These are phyloP conservation scores for Ricordea florida DNA, from an alignment of 92 coral and sea anemone genomes.

Conservation along the genomic window DNA sequence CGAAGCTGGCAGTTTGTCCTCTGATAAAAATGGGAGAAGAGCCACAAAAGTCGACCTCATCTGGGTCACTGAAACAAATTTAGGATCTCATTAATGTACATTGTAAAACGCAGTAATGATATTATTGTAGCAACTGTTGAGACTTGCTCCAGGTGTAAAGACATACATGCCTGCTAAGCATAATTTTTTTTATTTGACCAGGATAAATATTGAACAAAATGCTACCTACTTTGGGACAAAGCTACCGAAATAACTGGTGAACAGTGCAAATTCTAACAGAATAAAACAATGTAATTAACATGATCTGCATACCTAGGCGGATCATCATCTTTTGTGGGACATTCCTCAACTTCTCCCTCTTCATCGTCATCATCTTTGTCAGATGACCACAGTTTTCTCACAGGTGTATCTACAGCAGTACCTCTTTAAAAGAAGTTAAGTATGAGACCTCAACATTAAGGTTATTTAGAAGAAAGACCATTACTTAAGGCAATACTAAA, in stretches of 20 bases:
- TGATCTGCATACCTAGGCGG: not conserved
- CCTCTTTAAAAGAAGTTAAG: not conserved
- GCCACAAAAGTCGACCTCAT: conserved; percentile 41
- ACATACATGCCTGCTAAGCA: no score
- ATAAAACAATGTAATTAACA: not conserved
- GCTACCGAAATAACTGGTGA: not conserved
- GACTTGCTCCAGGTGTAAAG: not conserved
- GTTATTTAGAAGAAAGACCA: no score
- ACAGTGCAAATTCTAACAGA: not conserved
- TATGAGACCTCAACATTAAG: not conserved
- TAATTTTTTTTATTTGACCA: no score
- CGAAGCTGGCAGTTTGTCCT: conserved; percentile 32
- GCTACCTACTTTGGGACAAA: not conserved
- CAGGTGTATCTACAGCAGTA: not conserved
- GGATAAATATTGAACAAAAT: not conserved
- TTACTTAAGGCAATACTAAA: not conserved
- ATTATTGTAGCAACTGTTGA: not conserved
- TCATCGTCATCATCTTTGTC: not conserved
- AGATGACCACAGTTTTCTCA: conserved; percentile 5
- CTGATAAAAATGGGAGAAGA: conserved; percentile 27
- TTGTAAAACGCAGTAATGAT: not conserved
- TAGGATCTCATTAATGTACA: not conserved
- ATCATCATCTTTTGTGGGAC: not conserved
- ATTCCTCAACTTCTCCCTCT: not conserved
- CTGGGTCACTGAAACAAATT: conserved; percentile 47